Evolutionary conservation across 1,140 invertebrate species (phyloP).

Genomic region (Plodia interpunctella): DNA sequence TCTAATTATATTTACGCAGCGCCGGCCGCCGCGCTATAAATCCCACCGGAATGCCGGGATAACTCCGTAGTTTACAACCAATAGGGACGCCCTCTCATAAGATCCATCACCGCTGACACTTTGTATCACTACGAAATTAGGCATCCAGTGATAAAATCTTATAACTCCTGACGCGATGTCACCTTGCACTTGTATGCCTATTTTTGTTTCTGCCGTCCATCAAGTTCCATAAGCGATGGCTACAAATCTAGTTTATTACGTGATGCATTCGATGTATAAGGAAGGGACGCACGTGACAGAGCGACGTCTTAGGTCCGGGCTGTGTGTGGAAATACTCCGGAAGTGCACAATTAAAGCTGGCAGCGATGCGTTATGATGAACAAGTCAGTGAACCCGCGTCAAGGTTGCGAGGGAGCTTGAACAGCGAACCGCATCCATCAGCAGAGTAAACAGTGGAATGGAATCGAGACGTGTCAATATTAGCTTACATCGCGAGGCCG

Average conservation of each 20-base stretch:
- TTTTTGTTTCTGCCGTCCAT: constrained; percentile 21
- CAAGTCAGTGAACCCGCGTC: constrained; percentile 50
- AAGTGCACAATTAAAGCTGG: constrained; percentile 48
- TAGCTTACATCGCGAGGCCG: constrained; percentile 21
- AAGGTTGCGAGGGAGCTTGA: constrained; percentile 53
- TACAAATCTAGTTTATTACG: constrained; percentile 8
- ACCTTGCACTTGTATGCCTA: constrained; percentile 15
- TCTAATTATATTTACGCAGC: constrained; percentile 74
- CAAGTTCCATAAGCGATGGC: constrained; percentile 1
- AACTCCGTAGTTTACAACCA: constrained; percentile 48
- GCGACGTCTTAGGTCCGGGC: constrained; percentile 46
- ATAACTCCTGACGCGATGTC: constrained; percentile 30
- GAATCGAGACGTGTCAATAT: constrained; percentile 52
- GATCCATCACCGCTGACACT: constrained; percentile 40
- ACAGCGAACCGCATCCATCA: constrained; percentile 55
- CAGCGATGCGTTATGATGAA: constrained; percentile 30
- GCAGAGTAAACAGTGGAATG: constrained; percentile 51
- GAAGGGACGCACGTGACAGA: constrained; percentile 47
- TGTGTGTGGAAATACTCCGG: constrained; percentile 54
- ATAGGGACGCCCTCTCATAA: constrained; percentile 34
- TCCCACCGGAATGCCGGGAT: constrained; percentile 54
- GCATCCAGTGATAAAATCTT: constrained; percentile 34
- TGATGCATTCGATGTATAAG: constrained; percentile 14
- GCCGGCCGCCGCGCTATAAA: constrained; percentile 58
- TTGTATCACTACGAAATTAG: constrained; percentile 41